These are phyloP conservation scores for Eledona agricola DNA, from an alignment of 2,888 invertebrate genomes.

Conservation along the genomic window DNA sequence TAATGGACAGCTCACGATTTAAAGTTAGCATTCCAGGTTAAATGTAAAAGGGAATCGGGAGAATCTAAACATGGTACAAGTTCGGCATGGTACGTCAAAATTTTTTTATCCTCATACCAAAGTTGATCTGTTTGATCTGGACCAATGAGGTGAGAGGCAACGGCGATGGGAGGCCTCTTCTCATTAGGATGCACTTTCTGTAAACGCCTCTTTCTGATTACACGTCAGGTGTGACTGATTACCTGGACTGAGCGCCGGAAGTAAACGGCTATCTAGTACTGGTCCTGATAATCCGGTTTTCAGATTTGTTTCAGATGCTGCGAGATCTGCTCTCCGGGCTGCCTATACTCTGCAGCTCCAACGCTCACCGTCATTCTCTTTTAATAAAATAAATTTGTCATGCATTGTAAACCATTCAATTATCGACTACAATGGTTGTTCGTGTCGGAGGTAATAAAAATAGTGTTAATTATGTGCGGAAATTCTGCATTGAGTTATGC, in stretches of 20 bases:
- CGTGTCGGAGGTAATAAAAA: too few species aligned
- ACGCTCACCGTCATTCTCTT: too few species aligned
- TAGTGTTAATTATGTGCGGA: too few species aligned
- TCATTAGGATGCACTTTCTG: constrained; percentile 59
- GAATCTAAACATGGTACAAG: constrained; percentile 51
- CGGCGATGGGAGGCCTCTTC: constrained; percentile 49
- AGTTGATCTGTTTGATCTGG: constrained; percentile 39
- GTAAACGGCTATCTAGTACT: constrained; percentile 53
- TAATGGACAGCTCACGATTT: constrained; percentile 51
- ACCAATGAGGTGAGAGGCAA: constrained; percentile 54
- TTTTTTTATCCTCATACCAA: constrained; percentile 36
- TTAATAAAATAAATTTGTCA: too few species aligned
- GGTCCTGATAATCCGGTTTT: constrained; percentile 50
- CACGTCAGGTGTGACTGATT: constrained; percentile 63
- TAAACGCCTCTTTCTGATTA: constrained; percentile 63
- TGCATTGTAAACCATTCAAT: too few species aligned
- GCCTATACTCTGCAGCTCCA: constrained; percentile 35
- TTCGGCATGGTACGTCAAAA: constrained; percentile 43
- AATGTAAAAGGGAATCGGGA: constrained; percentile 44
- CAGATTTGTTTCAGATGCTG: constrained; percentile 40
- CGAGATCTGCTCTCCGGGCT: constrained; percentile 33
- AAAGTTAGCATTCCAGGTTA: constrained; percentile 49
- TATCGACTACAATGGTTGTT: too few species aligned
- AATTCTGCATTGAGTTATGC: too few species aligned
- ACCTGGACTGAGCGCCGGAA: constrained; percentile 60